Evolutionary conservation across 2,797 vertebrate genomes (phyloP).

Genomic region (Danionella dracula): DNA sequence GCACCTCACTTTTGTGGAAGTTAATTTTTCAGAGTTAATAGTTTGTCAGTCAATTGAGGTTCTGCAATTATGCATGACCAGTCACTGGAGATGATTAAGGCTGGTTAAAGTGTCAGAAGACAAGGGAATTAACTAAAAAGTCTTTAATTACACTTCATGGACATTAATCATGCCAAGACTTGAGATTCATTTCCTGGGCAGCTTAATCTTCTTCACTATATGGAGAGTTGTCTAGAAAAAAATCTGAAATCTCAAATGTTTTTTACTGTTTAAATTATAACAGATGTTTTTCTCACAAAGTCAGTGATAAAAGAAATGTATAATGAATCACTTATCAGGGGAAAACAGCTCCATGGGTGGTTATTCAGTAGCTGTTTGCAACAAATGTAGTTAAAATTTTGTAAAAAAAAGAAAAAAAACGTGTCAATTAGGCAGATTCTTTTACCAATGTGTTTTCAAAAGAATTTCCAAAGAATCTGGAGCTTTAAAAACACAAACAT

Average conservation of each 20-base stretch:
- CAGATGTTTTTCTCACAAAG: neutral
- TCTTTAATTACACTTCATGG: slow-evolving; percentile 74
- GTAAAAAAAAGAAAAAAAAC: neutral
- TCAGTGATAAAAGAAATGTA: neutral
- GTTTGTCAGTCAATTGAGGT: slow-evolving; percentile 51
- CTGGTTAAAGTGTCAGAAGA: slow-evolving; percentile 60
- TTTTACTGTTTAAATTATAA: too few relatives aligned
- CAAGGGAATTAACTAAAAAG: slow-evolving; percentile 74
- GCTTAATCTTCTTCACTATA: slow-evolving; percentile 68
- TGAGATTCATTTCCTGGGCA: slow-evolving; percentile 69
- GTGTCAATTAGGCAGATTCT: neutral
- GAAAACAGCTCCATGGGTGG: neutral
- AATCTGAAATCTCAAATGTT: neutral
- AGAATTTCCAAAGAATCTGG: too few relatives aligned
- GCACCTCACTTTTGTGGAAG: neutral
- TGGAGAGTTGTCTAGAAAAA: slow-evolving; percentile 41
- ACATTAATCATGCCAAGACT: slow-evolving; percentile 70
- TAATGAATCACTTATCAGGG: neutral
- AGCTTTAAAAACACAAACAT: neutral
- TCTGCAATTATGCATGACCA: slow-evolving; percentile 58
- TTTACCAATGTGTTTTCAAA: too few relatives aligned
- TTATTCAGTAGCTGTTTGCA: neutral
- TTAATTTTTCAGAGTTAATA: slow-evolving; percentile 34
- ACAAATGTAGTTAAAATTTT: too few relatives aligned
- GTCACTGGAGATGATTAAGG: slow-evolving; percentile 67